These are phyloP conservation scores for Pampusana beccarii DNA, from an alignment of 2,113 vertebrate genomes.

Conservation along the genomic window DNA sequence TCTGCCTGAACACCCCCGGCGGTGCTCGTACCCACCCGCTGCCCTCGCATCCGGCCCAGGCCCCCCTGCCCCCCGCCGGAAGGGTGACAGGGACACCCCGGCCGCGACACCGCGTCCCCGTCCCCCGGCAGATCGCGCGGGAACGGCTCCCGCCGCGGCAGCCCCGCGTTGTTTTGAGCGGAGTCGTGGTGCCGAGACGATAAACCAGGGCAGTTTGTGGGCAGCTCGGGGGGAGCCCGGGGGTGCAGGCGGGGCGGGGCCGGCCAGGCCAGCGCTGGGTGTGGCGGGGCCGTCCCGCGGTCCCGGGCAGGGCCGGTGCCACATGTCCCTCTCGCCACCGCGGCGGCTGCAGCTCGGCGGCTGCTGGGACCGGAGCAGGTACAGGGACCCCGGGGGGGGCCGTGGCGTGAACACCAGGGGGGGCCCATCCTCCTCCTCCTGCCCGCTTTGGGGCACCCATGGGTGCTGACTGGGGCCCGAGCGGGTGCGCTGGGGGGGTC, in stretches of 20 bases:
- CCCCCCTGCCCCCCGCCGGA: accelerated
- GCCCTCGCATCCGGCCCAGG: accelerated
- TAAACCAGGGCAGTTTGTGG: no score
- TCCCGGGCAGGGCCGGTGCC: neutral
- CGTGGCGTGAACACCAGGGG: no score
- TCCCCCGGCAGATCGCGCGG: neutral
- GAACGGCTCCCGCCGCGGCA: neutral
- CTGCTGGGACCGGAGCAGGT: neutral
- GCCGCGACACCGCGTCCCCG: accelerated
- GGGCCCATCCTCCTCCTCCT: neutral
- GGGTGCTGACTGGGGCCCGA: neutral
- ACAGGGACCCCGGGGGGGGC: neutral
- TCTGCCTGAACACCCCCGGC: accelerated
- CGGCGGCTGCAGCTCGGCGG: neutral
- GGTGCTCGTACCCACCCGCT: accelerated
- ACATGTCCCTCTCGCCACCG: neutral
- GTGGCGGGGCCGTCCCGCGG: slow-evolving; percentile 14
- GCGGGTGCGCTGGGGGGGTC: accelerated
- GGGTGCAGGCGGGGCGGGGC: neutral
- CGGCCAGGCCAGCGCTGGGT: neutral
- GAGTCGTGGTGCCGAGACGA: accelerated
- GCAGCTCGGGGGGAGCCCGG: neutral
- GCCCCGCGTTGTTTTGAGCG: accelerated
- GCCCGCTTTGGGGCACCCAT: neutral
- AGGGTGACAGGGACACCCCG: accelerated